Evolutionary conservation across 2,888 invertebrate genomes (phyloP).

Genomic region (Adineta ricciae): DNA sequence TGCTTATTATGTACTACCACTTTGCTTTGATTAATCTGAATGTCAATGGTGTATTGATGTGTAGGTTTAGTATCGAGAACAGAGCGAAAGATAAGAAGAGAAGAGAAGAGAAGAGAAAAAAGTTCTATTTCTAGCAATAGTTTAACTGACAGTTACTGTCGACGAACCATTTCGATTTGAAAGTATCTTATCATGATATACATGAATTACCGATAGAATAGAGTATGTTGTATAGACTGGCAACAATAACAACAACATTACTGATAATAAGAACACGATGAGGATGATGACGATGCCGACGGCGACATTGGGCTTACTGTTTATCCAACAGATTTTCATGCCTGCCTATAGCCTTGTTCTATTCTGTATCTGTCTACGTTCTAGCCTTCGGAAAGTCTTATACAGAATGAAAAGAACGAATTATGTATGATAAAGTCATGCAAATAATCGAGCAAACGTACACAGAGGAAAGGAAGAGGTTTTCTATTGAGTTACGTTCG

Average conservation of each 20-base stretch:
- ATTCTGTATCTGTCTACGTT: neutral
- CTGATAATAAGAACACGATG: neutral
- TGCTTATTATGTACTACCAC: neutral
- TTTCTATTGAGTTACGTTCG: neutral
- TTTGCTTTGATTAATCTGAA: neutral
- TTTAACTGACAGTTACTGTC: neutral
- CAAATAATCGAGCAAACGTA: too few species aligned
- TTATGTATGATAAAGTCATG: neutral
- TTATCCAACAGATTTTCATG: constrained; percentile 1
- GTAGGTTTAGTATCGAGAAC: neutral
- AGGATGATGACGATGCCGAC: neutral
- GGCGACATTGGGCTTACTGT: neutral
- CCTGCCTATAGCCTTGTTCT: neutral
- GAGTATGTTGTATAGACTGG: neutral
- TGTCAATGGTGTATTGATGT: neutral
- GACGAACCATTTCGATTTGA: neutral
- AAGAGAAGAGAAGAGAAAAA: neutral
- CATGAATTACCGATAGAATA: neutral
- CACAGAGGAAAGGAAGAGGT: neutral
- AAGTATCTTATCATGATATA: neutral
- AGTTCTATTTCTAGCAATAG: neutral
- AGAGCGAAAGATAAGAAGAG: neutral
- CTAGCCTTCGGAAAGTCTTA: neutral
- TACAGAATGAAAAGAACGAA: neutral
- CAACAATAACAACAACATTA: neutral